Percentiles rank a stretch among this genome's conserved stretches.
These are phyloP conservation scores for Electrona antarctica DNA, from an alignment of 2,113 vertebrate genomes.

Conservation along the genomic window DNA sequence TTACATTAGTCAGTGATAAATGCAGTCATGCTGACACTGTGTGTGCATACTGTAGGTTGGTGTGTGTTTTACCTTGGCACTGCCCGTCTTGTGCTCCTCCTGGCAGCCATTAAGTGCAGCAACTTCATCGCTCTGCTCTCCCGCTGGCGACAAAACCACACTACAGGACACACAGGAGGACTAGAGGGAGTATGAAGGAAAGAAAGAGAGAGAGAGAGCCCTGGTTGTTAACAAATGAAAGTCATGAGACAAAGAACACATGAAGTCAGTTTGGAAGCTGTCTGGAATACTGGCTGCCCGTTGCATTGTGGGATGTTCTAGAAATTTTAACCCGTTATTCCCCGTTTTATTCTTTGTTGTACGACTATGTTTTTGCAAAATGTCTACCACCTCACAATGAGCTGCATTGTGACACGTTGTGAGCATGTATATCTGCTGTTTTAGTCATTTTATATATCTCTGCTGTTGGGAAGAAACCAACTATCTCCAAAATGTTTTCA, in stretches of 20 bases:
- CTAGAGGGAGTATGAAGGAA: slow-evolving; percentile 52
- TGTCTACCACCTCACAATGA: no score
- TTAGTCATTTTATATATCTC: no score
- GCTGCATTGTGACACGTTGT: no score
- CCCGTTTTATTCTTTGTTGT: no score
- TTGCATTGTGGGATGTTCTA: no score
- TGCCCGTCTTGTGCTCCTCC: slow-evolving; percentile 81
- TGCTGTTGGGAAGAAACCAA: no score
- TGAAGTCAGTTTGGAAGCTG: no score
- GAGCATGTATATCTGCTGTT: no score
- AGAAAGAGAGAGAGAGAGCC: neutral
- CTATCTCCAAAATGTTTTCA: no score
- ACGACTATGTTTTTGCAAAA: no score
- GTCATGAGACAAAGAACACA: neutral
- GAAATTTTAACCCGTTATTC: no score
- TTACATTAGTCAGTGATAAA: neutral
- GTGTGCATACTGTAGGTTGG: neutral
- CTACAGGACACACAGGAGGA: slow-evolving; percentile 76
- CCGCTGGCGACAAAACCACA: slow-evolving; percentile 71
- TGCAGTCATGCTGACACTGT: neutral
- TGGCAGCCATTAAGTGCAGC: slow-evolving; percentile 84
- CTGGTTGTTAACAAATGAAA: neutral
- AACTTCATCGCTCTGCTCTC: slow-evolving; percentile 77
- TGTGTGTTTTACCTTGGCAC: slow-evolving; percentile 80
- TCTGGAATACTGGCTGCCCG: no score